These are phyloP conservation scores for Tylochromis polylepis DNA, from an alignment of 2,113 vertebrate species.

Conservation along the genomic window DNA sequence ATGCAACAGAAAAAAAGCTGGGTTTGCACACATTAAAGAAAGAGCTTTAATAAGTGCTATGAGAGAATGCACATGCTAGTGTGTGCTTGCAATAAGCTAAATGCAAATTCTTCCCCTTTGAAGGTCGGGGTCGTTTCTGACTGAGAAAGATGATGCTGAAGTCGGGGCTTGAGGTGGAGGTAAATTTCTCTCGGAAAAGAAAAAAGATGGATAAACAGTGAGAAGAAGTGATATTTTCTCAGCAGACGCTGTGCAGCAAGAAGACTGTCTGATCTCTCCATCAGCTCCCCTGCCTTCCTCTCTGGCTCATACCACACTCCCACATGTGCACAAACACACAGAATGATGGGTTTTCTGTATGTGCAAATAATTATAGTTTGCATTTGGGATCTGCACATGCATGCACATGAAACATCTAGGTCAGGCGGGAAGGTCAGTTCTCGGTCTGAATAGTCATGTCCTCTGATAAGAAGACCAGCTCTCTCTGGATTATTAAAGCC, in stretches of 20 bases:
- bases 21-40: slow-evolving; percentile 20
- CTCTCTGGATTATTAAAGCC: slow-evolving; percentile 24
- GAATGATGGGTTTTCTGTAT: neutral
- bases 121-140: neutral
- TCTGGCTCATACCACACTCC: neutral
- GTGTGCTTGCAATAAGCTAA: neutral
- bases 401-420: neutral
- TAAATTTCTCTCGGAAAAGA: neutral
- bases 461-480: neutral
- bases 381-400: neutral
- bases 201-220: slow-evolving; percentile 5
- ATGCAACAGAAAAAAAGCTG: slow-evolving; percentile 21
- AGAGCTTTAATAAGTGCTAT: neutral
- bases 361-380: neutral
- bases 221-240: neutral
- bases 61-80: neutral
- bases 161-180: neutral
- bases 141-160: neutral
- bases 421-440: slow-evolving; percentile 35
- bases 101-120: slow-evolving; percentile 4
- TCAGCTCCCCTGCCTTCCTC: neutral
- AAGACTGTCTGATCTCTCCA: neutral
- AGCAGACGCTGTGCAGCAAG: neutral
- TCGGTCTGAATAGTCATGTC: slow-evolving; percentile 35
- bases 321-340: neutral